Evolutionary conservation across 2,888 invertebrate species (phyloP).

Genomic region (Blastobasis adustella): DNA sequence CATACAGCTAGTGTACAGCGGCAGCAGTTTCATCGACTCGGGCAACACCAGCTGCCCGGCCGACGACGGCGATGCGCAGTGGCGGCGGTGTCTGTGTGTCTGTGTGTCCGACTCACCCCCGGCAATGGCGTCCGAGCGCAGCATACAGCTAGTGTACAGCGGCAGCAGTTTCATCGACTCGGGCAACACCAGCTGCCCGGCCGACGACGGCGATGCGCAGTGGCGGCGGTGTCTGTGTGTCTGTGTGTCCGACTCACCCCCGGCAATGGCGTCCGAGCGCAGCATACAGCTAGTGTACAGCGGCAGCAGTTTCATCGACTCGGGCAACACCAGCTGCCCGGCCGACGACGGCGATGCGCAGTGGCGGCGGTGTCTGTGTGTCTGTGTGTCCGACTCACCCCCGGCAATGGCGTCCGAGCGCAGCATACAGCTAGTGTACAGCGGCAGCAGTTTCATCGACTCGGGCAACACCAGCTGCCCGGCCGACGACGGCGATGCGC

Average conservation of each 20-base stretch:
- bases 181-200: conserved; percentile 98
- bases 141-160: conserved; percentile 93
- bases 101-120: conserved; percentile 79
- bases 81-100: conserved; percentile 83
- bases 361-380: conserved; percentile 87
- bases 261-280: conserved; percentile 93
- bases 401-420: conserved; percentile 95
- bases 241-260: conserved; percentile 75
- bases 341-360: conserved; percentile 96
- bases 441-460: conserved; percentile 96
- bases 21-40: conserved; percentile 97
- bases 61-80: conserved; percentile 95
- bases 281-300: conserved; percentile 95
- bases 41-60: conserved; percentile 98
- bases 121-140: conserved; percentile 93
- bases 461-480: conserved; percentile 99
- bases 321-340: conserved; percentile 98
- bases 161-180: conserved; percentile 98
- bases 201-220: conserved; percentile 95
- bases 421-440: conserved; percentile 94
- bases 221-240: conserved; percentile 86
- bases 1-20: conserved; percentile 94
- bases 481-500: conserved; percentile 94
- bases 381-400: conserved; percentile 67
- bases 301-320: conserved; percentile 97